Percentiles rank a stretch among this genome's conserved stretches.
Conservation (phyloP, 2,888 invertebrate genomes). For the Agrotis exclamationis region DNA sequence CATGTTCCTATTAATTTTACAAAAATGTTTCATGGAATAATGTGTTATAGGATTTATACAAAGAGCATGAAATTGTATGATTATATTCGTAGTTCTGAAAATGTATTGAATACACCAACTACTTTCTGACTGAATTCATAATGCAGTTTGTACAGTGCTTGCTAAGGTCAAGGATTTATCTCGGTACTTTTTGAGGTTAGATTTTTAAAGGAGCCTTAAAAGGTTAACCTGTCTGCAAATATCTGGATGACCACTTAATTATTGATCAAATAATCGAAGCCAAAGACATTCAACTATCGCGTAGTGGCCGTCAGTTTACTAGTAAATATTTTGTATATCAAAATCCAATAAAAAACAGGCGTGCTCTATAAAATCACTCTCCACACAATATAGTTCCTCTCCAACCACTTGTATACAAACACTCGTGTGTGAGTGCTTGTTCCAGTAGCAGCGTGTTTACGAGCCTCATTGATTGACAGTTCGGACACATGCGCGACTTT, state of each 20-base stretch:
- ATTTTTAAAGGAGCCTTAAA: too few species aligned
- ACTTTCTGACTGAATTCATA: too few species aligned
- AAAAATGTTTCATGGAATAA: neutral
- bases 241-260: neutral
- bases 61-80: neutral
- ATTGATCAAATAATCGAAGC: neutral
- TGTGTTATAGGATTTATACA: neutral
- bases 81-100: too few species aligned
- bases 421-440: neutral
- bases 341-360: constrained; percentile 1
- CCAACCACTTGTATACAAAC: constrained; percentile 1
- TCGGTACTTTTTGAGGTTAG: too few species aligned
- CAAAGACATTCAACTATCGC: neutral
- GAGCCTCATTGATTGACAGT: constrained; percentile 33
- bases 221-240: too few species aligned
- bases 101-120: too few species aligned
- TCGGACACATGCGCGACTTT: constrained; percentile 17
- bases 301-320: neutral
- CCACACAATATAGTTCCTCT: constrained; percentile 2
- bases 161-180: too few species aligned
- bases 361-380: neutral
- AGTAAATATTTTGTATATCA: neutral
- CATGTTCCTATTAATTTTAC: neutral
- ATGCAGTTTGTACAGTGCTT: too few species aligned
- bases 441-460: constrained; percentile 18